Percentiles rank a stretch among this genome's conserved stretches.
Conservation (phyloP, 2,888 invertebrate species). For the Tanypteryx hageni region DNA sequence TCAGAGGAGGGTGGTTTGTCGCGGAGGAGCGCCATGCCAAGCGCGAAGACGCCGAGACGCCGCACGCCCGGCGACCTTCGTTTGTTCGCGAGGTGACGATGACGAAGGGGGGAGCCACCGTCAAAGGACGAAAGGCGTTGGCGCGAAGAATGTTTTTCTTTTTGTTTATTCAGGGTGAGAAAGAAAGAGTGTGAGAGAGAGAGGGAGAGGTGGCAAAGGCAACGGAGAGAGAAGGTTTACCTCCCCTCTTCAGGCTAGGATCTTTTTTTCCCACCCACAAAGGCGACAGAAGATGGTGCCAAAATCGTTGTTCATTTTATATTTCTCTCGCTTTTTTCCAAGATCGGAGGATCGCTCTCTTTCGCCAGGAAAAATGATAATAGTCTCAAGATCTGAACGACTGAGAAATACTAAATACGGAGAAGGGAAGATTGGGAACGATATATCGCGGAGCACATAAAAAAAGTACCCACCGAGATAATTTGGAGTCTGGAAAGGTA, state of each 20-base stretch:
- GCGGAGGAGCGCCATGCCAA: not conserved
- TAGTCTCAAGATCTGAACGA: not conserved
- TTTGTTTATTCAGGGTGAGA: not conserved
- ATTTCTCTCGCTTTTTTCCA: not conserved
- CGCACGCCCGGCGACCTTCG: conserved; percentile 6
- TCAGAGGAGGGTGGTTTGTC: not conserved
- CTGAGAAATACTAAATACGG: not conserved
- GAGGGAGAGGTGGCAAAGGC: not conserved
- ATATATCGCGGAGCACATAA: not conserved
- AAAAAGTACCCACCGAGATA: no score
- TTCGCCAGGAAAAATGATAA: not conserved
- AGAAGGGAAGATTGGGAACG: not conserved
- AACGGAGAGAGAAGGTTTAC: not conserved
- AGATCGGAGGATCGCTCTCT: not conserved
- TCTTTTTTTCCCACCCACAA: not conserved
- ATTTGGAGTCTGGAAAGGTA: no score
- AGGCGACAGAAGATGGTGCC: not conserved
- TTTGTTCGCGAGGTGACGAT: not conserved
- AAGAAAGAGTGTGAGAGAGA: not conserved
- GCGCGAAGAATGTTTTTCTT: not conserved
- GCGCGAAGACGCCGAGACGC: not conserved
- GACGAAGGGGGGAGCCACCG: not conserved
- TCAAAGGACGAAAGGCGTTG: not conserved
- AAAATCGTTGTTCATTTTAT: not conserved
- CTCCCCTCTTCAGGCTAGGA: not conserved